Percentiles rank a stretch among this genome's conserved stretches.
Conservation (phyloP, 2,797 vertebrate species). For the Acrocephalus scirpaceus region DNA sequence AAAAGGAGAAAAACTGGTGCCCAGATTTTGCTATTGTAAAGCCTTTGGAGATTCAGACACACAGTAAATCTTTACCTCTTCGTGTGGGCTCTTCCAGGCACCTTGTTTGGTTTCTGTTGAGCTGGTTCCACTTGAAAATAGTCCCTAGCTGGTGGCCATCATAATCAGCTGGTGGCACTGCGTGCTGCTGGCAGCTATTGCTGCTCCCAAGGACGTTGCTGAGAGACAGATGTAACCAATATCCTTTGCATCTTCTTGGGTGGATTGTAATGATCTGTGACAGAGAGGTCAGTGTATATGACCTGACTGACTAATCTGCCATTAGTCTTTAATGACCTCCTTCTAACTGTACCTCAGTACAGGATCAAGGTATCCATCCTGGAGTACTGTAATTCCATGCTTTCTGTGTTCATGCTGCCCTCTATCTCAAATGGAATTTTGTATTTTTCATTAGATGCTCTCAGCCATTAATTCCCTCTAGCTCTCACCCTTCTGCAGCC, state of each 20-base stretch:
- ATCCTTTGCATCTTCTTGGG: not conserved
- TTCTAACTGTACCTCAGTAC: not conserved
- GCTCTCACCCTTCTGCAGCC: not conserved
- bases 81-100: fast-evolving
- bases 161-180: not conserved
- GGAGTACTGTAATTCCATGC: not conserved
- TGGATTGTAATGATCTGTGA: not conserved
- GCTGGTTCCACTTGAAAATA: not conserved
- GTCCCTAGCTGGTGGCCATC: not conserved
- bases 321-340: not conserved
- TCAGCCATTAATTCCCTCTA: not conserved
- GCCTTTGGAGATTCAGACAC: fast-evolving
- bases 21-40: not conserved
- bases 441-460: not conserved
- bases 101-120: not conserved
- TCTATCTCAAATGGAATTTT: not conserved
- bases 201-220: not conserved
- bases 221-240: not conserved
- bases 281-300: not conserved
- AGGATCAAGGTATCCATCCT: not conserved
- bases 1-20: not conserved
- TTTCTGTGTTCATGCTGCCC: not conserved
- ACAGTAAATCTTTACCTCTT: not conserved
- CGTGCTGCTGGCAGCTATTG: not conserved
- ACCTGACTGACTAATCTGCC: not conserved